These are phyloP conservation scores for Acleris holmiana DNA, from an alignment of 2,888 invertebrate species.

Conservation along the genomic window DNA sequence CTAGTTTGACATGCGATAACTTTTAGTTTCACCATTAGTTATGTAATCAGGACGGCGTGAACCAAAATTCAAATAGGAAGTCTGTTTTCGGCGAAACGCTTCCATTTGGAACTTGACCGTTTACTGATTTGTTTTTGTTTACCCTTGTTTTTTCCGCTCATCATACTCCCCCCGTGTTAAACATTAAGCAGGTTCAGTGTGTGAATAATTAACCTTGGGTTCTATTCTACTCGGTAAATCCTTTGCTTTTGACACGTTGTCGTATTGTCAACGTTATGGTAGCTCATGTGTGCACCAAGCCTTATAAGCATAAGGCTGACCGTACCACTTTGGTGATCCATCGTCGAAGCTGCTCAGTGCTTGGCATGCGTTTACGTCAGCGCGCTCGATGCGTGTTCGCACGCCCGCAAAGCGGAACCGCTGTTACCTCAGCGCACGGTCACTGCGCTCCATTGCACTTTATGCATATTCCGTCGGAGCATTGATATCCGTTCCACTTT, in stretches of 20 bases:
- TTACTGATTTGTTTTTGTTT: neutral
- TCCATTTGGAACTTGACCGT: neutral
- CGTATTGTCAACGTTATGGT: too few species aligned
- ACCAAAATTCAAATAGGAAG: conserved; percentile 5
- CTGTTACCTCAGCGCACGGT: conserved; percentile 54
- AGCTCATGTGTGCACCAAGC: too few species aligned
- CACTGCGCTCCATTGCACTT: conserved; percentile 64
- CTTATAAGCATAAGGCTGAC: too few species aligned
- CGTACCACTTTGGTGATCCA: neutral
- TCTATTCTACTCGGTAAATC: too few species aligned
- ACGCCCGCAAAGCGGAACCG: conserved; percentile 64
- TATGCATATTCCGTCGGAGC: conserved; percentile 55
- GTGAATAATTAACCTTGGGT: too few species aligned
- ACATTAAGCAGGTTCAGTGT: too few species aligned
- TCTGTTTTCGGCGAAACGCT: conserved; percentile 11
- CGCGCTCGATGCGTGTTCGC: conserved; percentile 48
- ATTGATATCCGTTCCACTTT: conserved; percentile 79
- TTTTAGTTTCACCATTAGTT: conserved; percentile 20
- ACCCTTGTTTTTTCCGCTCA: neutral
- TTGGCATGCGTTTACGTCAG: neutral
- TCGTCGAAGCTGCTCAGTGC: too few species aligned
- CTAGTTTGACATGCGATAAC: neutral
- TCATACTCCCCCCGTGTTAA: too few species aligned
- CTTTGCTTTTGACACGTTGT: too few species aligned
- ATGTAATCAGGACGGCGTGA: conserved; percentile 18